Evolutionary conservation across 2,888 invertebrate genomes (phyloP).

Genomic region (Eupithecia subumbrata): DNA sequence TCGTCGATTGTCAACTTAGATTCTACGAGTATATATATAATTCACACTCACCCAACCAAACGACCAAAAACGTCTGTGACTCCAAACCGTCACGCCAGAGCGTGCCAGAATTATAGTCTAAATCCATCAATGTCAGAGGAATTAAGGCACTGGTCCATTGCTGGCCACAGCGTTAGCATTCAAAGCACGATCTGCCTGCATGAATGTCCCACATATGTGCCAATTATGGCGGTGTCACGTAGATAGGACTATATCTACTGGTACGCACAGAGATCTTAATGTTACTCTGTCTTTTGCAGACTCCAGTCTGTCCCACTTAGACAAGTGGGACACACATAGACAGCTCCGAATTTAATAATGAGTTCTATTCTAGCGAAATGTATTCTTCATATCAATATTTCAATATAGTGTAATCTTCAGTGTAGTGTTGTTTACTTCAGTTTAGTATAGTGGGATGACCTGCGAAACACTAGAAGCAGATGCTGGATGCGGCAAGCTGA

Average conservation of each 20-base stretch:
- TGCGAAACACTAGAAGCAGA: too few species aligned
- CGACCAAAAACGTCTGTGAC: not conserved
- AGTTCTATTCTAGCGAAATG: not conserved
- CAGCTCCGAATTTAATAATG: not conserved
- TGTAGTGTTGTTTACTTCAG: too few species aligned
- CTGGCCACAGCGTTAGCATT: constrained; percentile 1
- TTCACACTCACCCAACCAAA: not conserved
- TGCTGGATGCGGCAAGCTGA: too few species aligned
- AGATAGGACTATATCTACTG: not conserved
- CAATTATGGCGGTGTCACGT: not conserved
- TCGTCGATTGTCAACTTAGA: not conserved
- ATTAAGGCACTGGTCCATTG: not conserved
- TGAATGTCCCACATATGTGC: constrained; percentile 2
- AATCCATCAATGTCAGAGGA: not conserved
- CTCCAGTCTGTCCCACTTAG: not conserved
- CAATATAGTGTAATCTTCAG: too few species aligned
- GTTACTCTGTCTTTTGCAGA: not conserved
- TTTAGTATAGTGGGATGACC: too few species aligned
- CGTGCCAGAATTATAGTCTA: not conserved
- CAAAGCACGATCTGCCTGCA: not conserved
- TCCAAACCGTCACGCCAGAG: not conserved
- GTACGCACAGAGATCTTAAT: not conserved
- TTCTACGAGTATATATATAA: not conserved
- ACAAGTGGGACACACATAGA: not conserved
- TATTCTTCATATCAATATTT: too few species aligned